phyloP scores from a whole-genome alignment of 2,113 vertebrate genomes.

The Microtus montanus region DNA sequence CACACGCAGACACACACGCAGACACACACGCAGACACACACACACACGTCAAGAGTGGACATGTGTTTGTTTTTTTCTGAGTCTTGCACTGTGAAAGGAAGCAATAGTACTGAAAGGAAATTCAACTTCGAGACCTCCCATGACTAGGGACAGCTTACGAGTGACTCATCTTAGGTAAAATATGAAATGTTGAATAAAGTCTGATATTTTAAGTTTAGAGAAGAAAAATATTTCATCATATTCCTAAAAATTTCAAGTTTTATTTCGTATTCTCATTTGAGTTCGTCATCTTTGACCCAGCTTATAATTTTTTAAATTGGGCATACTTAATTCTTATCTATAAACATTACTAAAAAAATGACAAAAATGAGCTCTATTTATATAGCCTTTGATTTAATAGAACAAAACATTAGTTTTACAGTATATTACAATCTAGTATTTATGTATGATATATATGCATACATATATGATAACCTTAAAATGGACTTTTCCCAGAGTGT shows the following conservation, averaged over 20 bases:
- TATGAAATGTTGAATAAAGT: neutral
- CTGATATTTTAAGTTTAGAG: neutral
- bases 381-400: neutral
- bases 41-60: neutral
- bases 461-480: neutral
- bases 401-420: neutral
- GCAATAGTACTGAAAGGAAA: neutral
- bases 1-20: neutral
- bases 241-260: constrained; percentile 21
- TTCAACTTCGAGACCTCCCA: neutral
- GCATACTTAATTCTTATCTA: neutral
- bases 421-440: neutral
- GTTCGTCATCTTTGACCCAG: neutral
- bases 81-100: constrained; percentile 28
- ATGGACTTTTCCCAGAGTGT: neutral
- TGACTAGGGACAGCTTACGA: neutral
- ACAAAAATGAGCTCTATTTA: constrained; percentile 18
- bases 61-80: neutral
- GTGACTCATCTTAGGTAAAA: neutral
- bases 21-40: too few species aligned
- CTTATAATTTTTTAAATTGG: constrained; percentile 5
- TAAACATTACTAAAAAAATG: constrained; percentile 18
- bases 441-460: neutral
- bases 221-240: neutral
- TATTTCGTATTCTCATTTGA: constrained; percentile 23